Evolutionary conservation across 1,140 invertebrate genomes (phyloP).

Genomic region (Amphibalanus amphitrite): DNA sequence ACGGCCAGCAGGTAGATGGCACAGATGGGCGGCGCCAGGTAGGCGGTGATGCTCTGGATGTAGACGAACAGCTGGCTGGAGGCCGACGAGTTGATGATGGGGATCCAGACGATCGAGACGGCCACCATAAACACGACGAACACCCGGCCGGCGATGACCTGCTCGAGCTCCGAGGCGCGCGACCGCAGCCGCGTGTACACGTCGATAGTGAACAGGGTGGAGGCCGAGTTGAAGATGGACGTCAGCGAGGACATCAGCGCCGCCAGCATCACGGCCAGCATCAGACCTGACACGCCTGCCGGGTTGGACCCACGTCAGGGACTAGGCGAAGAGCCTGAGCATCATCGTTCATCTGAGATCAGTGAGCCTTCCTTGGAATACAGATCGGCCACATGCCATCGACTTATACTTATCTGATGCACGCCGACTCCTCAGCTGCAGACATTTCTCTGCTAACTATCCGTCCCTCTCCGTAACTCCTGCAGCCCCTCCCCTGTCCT

Average conservation of each 20-base stretch:
- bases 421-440: too few species aligned
- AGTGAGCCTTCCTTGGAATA: too few species aligned
- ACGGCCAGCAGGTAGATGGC: conserved; percentile 35
- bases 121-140: conserved; percentile 33
- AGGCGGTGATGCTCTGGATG: conserved; percentile 36
- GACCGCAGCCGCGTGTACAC: conserved; percentile 29
- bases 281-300: too few species aligned
- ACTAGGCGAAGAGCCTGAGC: too few species aligned
- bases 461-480: too few species aligned
- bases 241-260: conserved; percentile 35
- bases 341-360: too few species aligned
- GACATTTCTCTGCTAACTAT: too few species aligned
- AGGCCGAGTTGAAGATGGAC: too few species aligned
- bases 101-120: conserved; percentile 36
- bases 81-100: conserved; percentile 26
- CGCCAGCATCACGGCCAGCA: conserved; percentile 38
- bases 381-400: too few species aligned
- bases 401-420: too few species aligned
- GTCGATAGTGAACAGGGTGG: conserved; percentile 38
- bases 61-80: conserved; percentile 34
- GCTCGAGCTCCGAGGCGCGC: conserved; percentile 9
- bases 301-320: too few species aligned
- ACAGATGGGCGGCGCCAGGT: conserved; percentile 36
- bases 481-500: too few species aligned
- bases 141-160: conserved; percentile 19